Conservation (phyloP, 2,888 invertebrate species). For the Digitonthophagus gazella region DNA sequence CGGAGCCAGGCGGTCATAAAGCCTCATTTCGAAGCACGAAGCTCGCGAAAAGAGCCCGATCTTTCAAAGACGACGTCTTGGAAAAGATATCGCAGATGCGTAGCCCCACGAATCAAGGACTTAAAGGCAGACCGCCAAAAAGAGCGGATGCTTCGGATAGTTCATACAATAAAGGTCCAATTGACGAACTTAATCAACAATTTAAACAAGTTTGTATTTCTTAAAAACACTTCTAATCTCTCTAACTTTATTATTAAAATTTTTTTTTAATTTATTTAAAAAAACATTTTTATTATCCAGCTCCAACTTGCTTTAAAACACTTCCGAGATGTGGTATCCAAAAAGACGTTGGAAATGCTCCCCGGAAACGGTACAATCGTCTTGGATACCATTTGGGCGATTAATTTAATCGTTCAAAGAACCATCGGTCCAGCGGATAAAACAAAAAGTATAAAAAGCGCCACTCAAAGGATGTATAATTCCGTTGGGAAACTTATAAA, state of each 20-base stretch:
- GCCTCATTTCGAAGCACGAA: slow-evolving; percentile 79
- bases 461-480: slow-evolving; percentile 83
- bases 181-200: slow-evolving; percentile 37
- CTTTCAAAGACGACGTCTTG: slow-evolving; percentile 90
- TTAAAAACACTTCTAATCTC: slow-evolving; percentile 10
- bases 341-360: slow-evolving; percentile 88
- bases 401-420: slow-evolving; percentile 60
- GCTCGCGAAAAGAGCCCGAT: slow-evolving; percentile 82
- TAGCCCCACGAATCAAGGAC: slow-evolving; percentile 60
- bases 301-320: slow-evolving; percentile 78
- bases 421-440: slow-evolving; percentile 43
- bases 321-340: slow-evolving; percentile 89
- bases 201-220: slow-evolving; percentile 34
- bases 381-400: slow-evolving; percentile 86
- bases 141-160: slow-evolving; percentile 14
- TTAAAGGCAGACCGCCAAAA: slow-evolving; percentile 46
- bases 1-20: slow-evolving; percentile 67
- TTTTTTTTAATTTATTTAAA: not conserved
- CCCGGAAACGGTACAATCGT: slow-evolving; percentile 93
- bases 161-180: slow-evolving; percentile 37
- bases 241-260: too few relatives aligned
- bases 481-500: slow-evolving; percentile 84
- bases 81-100: slow-evolving; percentile 89
- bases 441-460: slow-evolving; percentile 71
- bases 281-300: slow-evolving; percentile 44